Evolutionary conservation across 2,888 invertebrate species (phyloP).

Genomic region (Toxonevra muliebris): DNA sequence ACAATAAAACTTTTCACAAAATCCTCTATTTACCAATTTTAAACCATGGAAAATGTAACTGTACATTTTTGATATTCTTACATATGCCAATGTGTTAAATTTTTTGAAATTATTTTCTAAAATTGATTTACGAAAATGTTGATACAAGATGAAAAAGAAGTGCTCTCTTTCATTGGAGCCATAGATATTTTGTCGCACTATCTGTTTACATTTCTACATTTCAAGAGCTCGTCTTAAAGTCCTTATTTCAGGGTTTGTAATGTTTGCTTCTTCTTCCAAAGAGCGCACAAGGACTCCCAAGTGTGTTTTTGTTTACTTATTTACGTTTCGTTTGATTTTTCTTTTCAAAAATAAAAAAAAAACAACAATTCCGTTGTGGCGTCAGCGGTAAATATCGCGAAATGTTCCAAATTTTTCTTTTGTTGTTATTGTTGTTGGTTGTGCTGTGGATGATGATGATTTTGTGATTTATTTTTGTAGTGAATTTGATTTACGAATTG

Average conservation of each 20-base stretch:
- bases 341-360: not conserved
- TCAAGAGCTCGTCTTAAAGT: not conserved
- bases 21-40: too few relatives aligned
- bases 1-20: too few relatives aligned
- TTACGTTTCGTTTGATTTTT: not conserved
- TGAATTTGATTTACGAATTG: slow-evolving; percentile 11
- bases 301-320: slow-evolving; percentile 10
- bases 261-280: too few relatives aligned
- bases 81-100: too few relatives aligned
- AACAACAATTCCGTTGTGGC: too few relatives aligned
- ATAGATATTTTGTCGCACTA: not conserved
- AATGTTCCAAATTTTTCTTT: not conserved
- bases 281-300: not conserved
- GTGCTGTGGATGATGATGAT: not conserved
- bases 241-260: not conserved
- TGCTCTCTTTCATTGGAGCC: not conserved
- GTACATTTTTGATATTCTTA: too few relatives aligned
- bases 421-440: slow-evolving; percentile 10
- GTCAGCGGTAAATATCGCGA: not conserved
- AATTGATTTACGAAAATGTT: too few relatives aligned
- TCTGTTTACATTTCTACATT: not conserved
- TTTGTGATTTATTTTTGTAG: not conserved
- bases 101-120: too few relatives aligned
- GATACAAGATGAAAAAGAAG: not conserved
- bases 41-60: too few relatives aligned